Percentiles rank a stretch among this genome's conserved stretches.
These are phyloP conservation scores for Gadopsis marmoratus DNA, from an alignment of 2,797 vertebrate genomes.

Conservation along the genomic window DNA sequence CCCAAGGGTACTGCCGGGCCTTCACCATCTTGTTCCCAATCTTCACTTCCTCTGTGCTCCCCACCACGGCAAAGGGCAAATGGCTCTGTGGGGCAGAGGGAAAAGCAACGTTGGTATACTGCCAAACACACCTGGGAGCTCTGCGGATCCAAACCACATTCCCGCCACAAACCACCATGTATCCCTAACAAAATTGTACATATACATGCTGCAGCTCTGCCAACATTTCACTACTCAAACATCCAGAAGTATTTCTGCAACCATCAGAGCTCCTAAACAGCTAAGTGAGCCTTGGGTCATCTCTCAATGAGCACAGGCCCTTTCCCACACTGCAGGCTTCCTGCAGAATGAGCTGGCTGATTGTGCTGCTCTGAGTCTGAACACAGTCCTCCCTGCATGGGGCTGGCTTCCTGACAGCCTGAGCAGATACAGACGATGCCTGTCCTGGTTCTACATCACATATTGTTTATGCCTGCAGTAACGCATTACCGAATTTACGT, in stretches of 20 bases:
- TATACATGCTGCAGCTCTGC: neutral
- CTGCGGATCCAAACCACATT: neutral
- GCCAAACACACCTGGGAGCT: conserved; percentile 17
- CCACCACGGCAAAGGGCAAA: conserved; percentile 97
- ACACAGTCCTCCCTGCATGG: conserved; percentile 36
- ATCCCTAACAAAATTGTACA: neutral
- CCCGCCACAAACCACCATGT: neutral
- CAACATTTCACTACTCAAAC: neutral
- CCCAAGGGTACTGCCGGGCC: conserved; percentile 98
- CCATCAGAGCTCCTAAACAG: conserved; percentile 28
- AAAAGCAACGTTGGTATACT: neutral
- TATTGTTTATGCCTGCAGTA: conserved; percentile 5
- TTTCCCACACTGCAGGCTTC: conserved; percentile 75
- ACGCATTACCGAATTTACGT: neutral
- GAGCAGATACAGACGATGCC: conserved; percentile 58
- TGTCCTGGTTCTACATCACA: conserved; percentile 45
- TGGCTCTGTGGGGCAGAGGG: conserved; percentile 88
- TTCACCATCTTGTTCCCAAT: conserved; percentile 99
- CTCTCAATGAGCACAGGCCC: conserved; percentile 30
- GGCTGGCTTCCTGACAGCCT: conserved; percentile 62
- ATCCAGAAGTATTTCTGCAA: neutral
- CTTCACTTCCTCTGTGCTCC: conserved; percentile 98
- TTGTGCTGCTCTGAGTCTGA: conserved; percentile 35
- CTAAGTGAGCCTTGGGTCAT: conserved; percentile 45
- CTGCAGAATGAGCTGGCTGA: conserved; percentile 62